Percentiles rank a stretch among this genome's conserved stretches.
Evolutionary conservation across 2,113 vertebrate species (phyloP).

Genomic region (Archocentrus centrarchus): DNA sequence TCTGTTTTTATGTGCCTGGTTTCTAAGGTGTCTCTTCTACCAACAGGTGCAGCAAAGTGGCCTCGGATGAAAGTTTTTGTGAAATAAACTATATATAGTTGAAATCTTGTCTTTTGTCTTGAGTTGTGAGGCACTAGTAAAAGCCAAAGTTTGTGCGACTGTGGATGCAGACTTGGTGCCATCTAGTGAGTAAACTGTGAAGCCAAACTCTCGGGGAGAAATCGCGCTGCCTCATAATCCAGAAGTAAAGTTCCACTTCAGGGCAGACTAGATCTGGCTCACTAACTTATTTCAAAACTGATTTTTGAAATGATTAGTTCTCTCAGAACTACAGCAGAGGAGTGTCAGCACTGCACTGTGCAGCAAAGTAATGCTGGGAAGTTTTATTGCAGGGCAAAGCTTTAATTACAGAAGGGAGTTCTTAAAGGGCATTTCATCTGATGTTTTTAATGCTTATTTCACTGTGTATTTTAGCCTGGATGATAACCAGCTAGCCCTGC

Average conservation of each 20-base stretch:
- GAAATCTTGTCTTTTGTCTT: neutral
- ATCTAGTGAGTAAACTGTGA: conserved; percentile 34
- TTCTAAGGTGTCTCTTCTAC: rapidly evolving
- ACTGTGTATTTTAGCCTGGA: neutral
- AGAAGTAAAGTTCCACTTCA: neutral
- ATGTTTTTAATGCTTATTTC: neutral
- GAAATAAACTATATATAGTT: neutral
- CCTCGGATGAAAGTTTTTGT: neutral
- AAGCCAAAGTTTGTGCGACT: neutral
- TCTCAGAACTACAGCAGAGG: neutral
- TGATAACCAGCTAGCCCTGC: neutral
- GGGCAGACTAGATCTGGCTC: neutral
- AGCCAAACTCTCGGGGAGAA: rapidly evolving
- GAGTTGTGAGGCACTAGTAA: neutral
- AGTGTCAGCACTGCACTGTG: neutral
- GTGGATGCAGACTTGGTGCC: conserved; percentile 10
- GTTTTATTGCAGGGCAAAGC: no score
- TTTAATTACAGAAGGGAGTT: neutral
- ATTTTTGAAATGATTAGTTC: no score
- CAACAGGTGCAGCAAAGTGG: neutral
- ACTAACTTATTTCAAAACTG: neutral
- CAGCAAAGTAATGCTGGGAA: neutral
- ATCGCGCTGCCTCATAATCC: no score
- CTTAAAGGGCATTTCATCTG: neutral
- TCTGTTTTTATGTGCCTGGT: rapidly evolving